Base-by-base conservation (phyloP, 2,797 vertebrate species). In the Pteropus rufus region DNA sequence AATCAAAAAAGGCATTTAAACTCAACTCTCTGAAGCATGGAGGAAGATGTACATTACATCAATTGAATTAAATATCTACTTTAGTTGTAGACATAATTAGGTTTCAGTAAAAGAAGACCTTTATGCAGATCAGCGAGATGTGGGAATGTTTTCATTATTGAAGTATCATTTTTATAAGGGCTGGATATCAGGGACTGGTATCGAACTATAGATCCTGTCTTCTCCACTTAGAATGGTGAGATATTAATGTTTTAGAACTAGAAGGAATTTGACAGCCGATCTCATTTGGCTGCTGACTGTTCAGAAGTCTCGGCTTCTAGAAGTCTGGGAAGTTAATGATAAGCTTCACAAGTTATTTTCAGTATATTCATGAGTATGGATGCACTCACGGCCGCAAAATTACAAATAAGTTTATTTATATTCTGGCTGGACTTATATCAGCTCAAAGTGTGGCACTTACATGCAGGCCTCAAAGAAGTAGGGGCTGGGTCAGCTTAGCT, bases 1-100 rank as follows among this genome's bases (percentile, higher is more conserved):
- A 95, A 97, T 96, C 96, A 89, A 93, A 96, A 94, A 97, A 91
- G 72, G 44, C 95, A 89, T 97, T 97, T 97, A 97, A 94, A 83
- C 86, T 93, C 96, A 96, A 90, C 85, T 96, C 85, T 98, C 89
- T 92, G 95, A 95, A 95, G 96, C 91, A 39, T 90, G 73, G 95
- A 92, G 10, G 56, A 72, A 92, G 87, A 95, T 94, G 89, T 94
- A 70, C 70, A 70, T 96, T 96, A 95, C 94, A 93, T 77, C 58
- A 23, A 91, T 96, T 97, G 89, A 97, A 96, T 96, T 97, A 95
- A 95, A 94, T 96, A 90, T 82, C 94, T 96, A 31, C 91, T 93
- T 96, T 89, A 77, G 76, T 92, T 91, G 54, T 84, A 67, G 94
- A 49, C 39, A 14, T 96, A 95, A 96, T 97, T 97, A 94, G 93